These are phyloP conservation scores for Morinoia aosen DNA, from an alignment of 2,888 invertebrate species.

Conservation along the genomic window DNA sequence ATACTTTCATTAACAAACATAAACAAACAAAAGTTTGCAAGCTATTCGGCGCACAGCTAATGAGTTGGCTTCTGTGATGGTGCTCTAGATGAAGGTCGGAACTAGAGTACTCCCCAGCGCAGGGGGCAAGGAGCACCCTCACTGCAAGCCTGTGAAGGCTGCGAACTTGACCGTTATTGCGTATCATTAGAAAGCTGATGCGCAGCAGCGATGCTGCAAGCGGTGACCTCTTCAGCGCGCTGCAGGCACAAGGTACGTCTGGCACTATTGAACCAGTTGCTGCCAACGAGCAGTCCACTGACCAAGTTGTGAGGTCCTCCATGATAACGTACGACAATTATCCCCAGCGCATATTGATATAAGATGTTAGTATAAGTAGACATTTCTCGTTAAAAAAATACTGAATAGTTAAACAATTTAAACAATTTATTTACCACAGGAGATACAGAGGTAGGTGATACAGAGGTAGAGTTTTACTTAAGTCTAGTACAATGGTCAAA, in stretches of 20 bases:
- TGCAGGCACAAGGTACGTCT: background rate
- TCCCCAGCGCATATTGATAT: too few relatives aligned
- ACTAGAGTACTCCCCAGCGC: background rate
- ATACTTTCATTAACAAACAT: too few relatives aligned
- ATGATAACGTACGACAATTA: background rate
- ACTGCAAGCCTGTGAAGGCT: background rate
- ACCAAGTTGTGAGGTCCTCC: background rate
- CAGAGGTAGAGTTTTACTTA: too few relatives aligned
- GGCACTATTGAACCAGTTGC: background rate
- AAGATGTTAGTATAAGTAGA: too few relatives aligned
- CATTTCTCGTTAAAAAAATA: too few relatives aligned
- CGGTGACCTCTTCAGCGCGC: background rate
- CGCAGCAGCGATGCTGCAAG: background rate
- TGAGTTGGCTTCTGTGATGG: background rate
- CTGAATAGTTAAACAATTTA: too few relatives aligned
- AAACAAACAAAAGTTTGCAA: background rate
- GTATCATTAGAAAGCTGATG: slow-evolving; percentile 2
- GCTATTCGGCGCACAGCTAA: background rate
- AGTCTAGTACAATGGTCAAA: too few relatives aligned
- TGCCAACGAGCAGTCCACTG: background rate
- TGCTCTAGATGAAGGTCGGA: background rate
- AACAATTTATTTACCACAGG: too few relatives aligned
- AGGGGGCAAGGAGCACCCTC: background rate
- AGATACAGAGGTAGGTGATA: too few relatives aligned
- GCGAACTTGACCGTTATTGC: slow-evolving; percentile 2